phyloP scores from a whole-genome alignment of 2,888 invertebrate species.

The Ophion obscuratus region DNA sequence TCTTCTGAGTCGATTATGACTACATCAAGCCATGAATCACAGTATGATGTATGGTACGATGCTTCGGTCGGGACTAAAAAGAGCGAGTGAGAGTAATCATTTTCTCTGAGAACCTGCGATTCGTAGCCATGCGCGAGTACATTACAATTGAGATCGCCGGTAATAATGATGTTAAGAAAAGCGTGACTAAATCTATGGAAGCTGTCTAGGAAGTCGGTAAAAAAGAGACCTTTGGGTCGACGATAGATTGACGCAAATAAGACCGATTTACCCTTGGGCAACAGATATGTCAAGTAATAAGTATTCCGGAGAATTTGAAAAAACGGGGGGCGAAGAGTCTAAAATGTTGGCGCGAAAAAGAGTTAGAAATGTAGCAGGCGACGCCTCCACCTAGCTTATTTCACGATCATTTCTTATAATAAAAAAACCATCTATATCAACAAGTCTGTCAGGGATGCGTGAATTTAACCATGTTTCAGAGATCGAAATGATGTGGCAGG shows the following conservation, averaged over 20 bases:
- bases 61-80: not conserved
- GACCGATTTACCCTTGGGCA: not conserved
- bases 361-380: constrained; percentile 5
- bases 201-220: not conserved
- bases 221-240: constrained; percentile 4
- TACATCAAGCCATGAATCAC: constrained; percentile 14
- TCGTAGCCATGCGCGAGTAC: not conserved
- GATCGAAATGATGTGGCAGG: constrained; percentile 21
- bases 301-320: constrained; percentile 40
- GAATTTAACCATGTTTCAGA: constrained; percentile 42
- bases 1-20: constrained; percentile 10
- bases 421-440: constrained; percentile 15
- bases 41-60: constrained; percentile 11
- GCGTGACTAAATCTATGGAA: not conserved
- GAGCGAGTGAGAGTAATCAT: not conserved
- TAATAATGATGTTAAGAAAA: constrained; percentile 31
- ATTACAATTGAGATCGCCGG: constrained; percentile 43
- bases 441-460: constrained; percentile 12
- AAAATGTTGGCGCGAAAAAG: constrained; percentile 1
- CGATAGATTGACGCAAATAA: constrained; percentile 32
- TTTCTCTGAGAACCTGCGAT: not conserved
- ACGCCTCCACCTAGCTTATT: constrained; percentile 30
- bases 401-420: constrained; percentile 36
- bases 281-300: not conserved
- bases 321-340: not conserved